Conservation (phyloP, 2,888 invertebrate genomes). For the Archips crataeganus region DNA sequence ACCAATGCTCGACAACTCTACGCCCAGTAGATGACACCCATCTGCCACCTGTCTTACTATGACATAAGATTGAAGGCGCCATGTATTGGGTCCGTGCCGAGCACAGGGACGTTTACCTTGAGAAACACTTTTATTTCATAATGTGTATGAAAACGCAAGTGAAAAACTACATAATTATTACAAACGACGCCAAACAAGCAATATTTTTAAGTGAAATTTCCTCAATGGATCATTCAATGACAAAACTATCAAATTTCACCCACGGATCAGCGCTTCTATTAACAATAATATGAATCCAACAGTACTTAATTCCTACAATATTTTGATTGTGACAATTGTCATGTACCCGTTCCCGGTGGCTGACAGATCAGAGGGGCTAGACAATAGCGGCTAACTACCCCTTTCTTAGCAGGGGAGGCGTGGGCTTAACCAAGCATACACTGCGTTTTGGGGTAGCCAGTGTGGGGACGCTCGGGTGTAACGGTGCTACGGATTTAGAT, state of each 20-base stretch:
- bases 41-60: no score
- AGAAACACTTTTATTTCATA: no score
- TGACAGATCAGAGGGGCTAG: conserved; percentile 58
- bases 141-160: no score
- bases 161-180: no score
- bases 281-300: conserved; percentile 18
- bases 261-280: conserved; percentile 5
- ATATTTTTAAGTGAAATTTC: no score
- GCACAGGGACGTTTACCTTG: no score
- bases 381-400: conserved; percentile 86
- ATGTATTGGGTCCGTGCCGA: no score
- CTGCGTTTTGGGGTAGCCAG: conserved; percentile 75
- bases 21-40: no score
- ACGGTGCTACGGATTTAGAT: conserved; percentile 43
- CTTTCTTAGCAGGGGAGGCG: conserved; percentile 83
- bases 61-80: no score
- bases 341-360: conserved; percentile 56
- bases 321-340: conserved; percentile 52
- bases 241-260: conserved; percentile 30
- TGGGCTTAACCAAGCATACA: conserved; percentile 84
- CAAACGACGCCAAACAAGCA: no score
- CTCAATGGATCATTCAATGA: no score
- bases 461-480: conserved; percentile 62
- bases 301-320: conserved; percentile 36
- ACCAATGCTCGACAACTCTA: no score